These are phyloP conservation scores for Megaceryle torquata DNA, from an alignment of 2,113 vertebrate genomes.

Conservation along the genomic window DNA sequence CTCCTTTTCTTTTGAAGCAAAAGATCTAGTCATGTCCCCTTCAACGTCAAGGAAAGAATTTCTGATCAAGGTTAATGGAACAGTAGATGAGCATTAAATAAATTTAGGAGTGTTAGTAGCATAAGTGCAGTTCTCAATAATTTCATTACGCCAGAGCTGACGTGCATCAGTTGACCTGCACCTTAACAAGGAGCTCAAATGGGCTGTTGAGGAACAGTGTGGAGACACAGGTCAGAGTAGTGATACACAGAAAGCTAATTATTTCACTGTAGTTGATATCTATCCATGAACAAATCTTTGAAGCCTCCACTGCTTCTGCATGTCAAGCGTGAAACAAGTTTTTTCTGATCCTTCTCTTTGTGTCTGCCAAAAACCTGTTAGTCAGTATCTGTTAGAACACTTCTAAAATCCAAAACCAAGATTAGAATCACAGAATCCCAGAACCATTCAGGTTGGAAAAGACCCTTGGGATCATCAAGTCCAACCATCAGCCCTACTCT, in stretches of 20 bases:
- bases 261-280: neutral
- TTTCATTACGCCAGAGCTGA: neutral
- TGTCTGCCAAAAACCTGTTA: neutral
- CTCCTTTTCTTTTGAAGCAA: neutral
- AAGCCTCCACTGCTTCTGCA: neutral
- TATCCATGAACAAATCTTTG: neutral
- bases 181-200: neutral
- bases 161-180: fast-evolving
- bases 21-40: neutral
- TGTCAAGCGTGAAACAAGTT: neutral
- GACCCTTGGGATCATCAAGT: no score
- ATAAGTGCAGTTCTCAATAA: neutral
- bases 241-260: neutral
- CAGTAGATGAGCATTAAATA: neutral
- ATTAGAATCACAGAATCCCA: neutral
- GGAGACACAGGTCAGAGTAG: neutral
- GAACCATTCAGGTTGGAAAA: no score
- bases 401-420: neutral
- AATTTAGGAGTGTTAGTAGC: neutral
- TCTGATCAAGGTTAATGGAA: neutral
- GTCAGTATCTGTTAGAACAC: neutral
- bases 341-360: neutral
- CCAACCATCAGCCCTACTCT: no score
- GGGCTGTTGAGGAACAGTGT: neutral
- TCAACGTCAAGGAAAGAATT: neutral